phyloP scores from a whole-genome alignment of 2,888 invertebrate species.

The Pachliopta kotzebuea region DNA sequence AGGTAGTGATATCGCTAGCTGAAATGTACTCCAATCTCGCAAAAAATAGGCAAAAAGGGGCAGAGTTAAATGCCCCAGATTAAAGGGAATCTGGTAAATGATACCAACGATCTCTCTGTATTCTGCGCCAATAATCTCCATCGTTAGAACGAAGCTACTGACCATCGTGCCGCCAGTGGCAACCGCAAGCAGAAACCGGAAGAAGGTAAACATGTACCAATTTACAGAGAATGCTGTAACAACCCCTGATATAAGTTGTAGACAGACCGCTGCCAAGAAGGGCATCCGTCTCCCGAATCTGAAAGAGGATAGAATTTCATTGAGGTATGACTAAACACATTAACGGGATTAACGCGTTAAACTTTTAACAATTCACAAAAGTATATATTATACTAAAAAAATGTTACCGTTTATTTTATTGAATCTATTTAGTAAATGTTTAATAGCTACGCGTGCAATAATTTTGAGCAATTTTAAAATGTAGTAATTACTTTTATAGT shows the following conservation, averaged over 20 bases:
- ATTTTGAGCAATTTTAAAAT: too few relatives aligned
- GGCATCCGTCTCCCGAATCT: constrained; percentile 89
- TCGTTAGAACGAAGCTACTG: constrained; percentile 85
- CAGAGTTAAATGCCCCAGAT: constrained; percentile 84
- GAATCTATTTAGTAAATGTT: too few relatives aligned
- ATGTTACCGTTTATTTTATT: too few relatives aligned
- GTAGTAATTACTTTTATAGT: too few relatives aligned
- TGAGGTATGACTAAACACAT: too few relatives aligned
- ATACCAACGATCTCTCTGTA: constrained; percentile 86
- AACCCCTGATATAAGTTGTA: constrained; percentile 87
- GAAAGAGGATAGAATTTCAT: constrained; percentile 36
- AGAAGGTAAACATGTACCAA: constrained; percentile 83
- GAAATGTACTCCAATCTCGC: constrained; percentile 84
- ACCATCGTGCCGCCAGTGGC: constrained; percentile 93
- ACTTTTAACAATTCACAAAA: too few relatives aligned
- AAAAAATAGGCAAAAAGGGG: constrained; percentile 83
- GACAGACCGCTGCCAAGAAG: constrained; percentile 85
- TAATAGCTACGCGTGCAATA: too few relatives aligned
- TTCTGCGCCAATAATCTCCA: constrained; percentile 83
- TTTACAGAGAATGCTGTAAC: constrained; percentile 86
- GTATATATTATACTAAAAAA: too few relatives aligned
- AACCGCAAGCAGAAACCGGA: constrained; percentile 86
- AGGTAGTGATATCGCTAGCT: constrained; percentile 84
- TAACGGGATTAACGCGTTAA: too few relatives aligned
- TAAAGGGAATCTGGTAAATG: constrained; percentile 84